Percentiles rank a stretch among this genome's conserved stretches.
Evolutionary conservation across 2,113 vertebrate species (phyloP).

Genomic region (Cervus canadensis): DNA sequence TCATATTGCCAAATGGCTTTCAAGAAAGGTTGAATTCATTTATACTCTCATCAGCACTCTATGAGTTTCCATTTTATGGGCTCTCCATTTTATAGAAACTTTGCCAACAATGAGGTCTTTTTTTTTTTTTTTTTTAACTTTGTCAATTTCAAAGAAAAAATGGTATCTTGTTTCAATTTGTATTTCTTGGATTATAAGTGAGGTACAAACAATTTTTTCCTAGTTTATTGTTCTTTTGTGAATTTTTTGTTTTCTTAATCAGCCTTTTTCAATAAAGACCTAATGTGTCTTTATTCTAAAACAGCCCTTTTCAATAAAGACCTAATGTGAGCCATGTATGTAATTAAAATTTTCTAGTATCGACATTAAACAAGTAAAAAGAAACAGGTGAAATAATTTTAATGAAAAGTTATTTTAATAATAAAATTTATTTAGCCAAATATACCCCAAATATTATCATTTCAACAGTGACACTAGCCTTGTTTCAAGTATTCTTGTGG

Average conservation of each 20-base stretch:
- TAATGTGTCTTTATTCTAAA: neutral
- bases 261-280: neutral
- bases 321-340: neutral
- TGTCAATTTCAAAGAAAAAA: constrained; percentile 15
- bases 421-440: neutral
- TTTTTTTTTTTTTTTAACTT: neutral
- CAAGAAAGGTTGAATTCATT: constrained; percentile 30
- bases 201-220: neutral
- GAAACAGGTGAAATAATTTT: neutral
- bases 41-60: neutral
- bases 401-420: neutral
- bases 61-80: neutral
- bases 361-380: neutral
- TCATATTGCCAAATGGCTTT: constrained; percentile 20
- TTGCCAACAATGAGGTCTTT: neutral
- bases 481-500: neutral
- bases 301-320: neutral
- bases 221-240: neutral
- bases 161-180: neutral
- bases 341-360: neutral
- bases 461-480: neutral
- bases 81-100: neutral
- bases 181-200: constrained; percentile 19
- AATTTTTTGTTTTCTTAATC: constrained; percentile 5
- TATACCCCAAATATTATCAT: neutral